Base-by-base conservation (phyloP, 2,797 vertebrate genomes). In the Chaenodraco wilsoni region DNA sequence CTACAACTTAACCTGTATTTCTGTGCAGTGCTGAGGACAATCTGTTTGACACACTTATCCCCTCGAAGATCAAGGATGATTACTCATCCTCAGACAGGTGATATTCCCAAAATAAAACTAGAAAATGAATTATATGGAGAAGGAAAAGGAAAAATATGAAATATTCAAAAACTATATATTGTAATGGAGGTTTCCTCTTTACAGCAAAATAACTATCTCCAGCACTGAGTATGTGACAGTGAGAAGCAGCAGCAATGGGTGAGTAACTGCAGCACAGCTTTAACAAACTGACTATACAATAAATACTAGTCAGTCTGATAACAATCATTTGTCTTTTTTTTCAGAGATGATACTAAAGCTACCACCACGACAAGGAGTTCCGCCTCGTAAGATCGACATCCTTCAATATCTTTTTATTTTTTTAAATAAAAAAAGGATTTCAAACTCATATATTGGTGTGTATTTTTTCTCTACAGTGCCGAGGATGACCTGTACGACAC, bases 401-500 rank as follows among this genome's bases (percentile, higher is more conserved):
- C 2, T 3, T 49, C 21, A n/a, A 9, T 44, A 2, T 7, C 21
- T 57, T 21, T 27, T 6, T 33, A 12, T 16, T 16, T n/a, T n/a
- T n/a, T n/a, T 40, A 5, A 0, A 16, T 9, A 40, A 8, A 7
- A 23, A 10, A 31, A 40, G 12, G 44, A 3, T 7, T 0, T n/a
- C 55, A 67, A 57, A 27, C 0, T 7, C 9, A 41, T 31, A 10
- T 46, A 19, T 68, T 58, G 3, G 40, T 41, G 16, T 52, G 57
- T 3, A 3, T 45, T 1, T 45, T 78, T 9, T 75, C 8, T 56
- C 50, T 16, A 31, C 76, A 94, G 92, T 48, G 12, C 87, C 69
- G 84, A 86, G 46, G 86, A 94, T 83, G 41, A 82, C 0, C 66
- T 91, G 66, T 91, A 91, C 23, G 81, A 12, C 81, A 81, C 66